Evolutionary conservation across 2,888 invertebrate species (phyloP).

Genomic region (Catocala sponsa): DNA sequence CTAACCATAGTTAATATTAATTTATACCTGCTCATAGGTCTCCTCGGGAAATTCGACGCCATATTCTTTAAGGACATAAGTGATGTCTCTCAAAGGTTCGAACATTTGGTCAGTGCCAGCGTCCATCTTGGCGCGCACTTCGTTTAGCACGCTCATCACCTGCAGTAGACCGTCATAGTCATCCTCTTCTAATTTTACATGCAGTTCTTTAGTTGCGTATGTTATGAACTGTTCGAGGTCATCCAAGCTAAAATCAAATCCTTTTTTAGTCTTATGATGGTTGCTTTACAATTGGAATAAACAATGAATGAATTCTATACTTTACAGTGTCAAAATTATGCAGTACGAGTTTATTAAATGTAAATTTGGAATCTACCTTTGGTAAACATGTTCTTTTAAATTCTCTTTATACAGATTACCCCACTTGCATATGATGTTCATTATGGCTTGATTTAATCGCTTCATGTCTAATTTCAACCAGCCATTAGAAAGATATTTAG

Average conservation of each 20-base stretch:
- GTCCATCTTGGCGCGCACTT: constrained; percentile 91
- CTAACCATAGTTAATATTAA: no score
- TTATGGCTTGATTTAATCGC: constrained; percentile 93
- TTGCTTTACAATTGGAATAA: no score
- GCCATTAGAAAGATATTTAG: constrained; percentile 90
- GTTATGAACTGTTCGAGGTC: constrained; percentile 93
- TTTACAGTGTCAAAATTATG: no score
- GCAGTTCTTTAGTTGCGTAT: constrained; percentile 91
- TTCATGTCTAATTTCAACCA: constrained; percentile 94
- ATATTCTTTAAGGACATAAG: constrained; percentile 94
- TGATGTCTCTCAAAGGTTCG: constrained; percentile 95
- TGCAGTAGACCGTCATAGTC: constrained; percentile 95
- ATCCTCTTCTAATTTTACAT: constrained; percentile 92
- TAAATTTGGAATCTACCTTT: constrained; percentile 77
- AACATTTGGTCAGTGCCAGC: constrained; percentile 95
- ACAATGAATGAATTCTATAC: no score
- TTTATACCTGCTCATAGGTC: constrained; percentile 90
- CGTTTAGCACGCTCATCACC: constrained; percentile 95
- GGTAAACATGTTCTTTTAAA: constrained; percentile 93
- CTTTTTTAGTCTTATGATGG: no score
- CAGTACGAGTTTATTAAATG: no score
- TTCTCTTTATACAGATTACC: constrained; percentile 95
- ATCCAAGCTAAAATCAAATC: constrained; percentile 86
- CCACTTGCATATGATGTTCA: constrained; percentile 96
- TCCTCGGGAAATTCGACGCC: constrained; percentile 96